phyloP scores from a whole-genome alignment of 2,113 vertebrate species.

The Camarhynchus parvulus region DNA sequence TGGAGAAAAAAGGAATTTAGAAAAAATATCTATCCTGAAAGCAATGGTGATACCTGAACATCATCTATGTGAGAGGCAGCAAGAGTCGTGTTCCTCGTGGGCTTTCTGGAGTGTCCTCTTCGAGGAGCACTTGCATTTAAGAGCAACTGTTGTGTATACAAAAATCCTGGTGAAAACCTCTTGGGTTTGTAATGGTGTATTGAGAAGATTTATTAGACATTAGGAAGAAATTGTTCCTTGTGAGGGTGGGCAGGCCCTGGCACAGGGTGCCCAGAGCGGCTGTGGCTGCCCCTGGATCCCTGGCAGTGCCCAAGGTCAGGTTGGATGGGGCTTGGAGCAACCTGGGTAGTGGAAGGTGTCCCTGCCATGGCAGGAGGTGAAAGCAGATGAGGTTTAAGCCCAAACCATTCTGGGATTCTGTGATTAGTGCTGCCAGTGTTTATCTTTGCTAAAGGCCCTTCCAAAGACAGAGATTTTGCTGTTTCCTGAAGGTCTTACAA shows the following conservation, averaged over 20 bases:
- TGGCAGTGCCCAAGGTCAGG: background rate
- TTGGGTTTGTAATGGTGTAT: background rate
- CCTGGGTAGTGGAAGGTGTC: rapidly evolving
- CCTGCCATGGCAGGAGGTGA: background rate
- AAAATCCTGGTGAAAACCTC: background rate
- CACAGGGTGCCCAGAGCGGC: background rate
- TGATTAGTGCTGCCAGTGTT: background rate
- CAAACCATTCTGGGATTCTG: background rate
- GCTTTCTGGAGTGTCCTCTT: background rate
- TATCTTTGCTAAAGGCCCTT: background rate
- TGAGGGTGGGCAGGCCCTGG: background rate
- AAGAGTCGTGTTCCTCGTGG: background rate
- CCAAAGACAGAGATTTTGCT: background rate
- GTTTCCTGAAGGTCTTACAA: background rate
- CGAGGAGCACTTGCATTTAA: background rate
- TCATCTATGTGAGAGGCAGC: background rate
- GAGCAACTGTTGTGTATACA: background rate
- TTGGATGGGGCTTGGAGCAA: rapidly evolving
- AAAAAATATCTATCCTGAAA: background rate
- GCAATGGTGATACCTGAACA: rapidly evolving
- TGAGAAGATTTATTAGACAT: background rate
- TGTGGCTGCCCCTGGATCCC: background rate
- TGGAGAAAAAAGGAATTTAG: background rate
- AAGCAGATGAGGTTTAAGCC: background rate
- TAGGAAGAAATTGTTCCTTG: background rate